phyloP scores from a whole-genome alignment of 2,797 vertebrate genomes.

The Phoeniculus purpureus region DNA sequence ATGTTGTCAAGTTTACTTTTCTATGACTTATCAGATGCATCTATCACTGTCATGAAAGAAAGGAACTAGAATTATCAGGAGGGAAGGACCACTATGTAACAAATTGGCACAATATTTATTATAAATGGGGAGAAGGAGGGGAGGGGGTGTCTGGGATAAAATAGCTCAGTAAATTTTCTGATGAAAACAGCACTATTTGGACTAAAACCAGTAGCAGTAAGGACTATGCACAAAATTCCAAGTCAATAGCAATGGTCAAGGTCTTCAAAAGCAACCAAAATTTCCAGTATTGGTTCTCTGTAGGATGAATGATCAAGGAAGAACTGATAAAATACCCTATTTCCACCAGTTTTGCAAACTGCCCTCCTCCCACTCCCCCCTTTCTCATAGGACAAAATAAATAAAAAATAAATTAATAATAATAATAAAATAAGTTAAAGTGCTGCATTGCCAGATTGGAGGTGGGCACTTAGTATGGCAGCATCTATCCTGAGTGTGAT shows the following conservation, averaged over 20 bases:
- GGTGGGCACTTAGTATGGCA: not conserved
- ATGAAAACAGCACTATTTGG: not conserved
- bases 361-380: no score
- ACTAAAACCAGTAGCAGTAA: not conserved
- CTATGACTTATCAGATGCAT: not conserved
- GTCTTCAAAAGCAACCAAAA: not conserved
- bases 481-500: fast-evolving
- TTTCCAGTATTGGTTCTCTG: not conserved
- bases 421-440: no score
- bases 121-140: not conserved
- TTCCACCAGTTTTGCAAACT: not conserved
- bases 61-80: not conserved
- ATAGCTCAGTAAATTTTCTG: not conserved
- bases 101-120: not conserved
- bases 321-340: not conserved
- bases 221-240: not conserved
- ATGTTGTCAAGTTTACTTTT: slow-evolving; percentile 44
- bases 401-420: not conserved
- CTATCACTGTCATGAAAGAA: not conserved
- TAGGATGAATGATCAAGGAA: not conserved
- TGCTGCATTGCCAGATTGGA: not conserved
- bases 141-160: not conserved
- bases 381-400: not conserved
- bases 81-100: not conserved
- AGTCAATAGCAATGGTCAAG: fast-evolving